phyloP scores from a whole-genome alignment of 2,888 invertebrate genomes.

The Xanthia togata region DNA sequence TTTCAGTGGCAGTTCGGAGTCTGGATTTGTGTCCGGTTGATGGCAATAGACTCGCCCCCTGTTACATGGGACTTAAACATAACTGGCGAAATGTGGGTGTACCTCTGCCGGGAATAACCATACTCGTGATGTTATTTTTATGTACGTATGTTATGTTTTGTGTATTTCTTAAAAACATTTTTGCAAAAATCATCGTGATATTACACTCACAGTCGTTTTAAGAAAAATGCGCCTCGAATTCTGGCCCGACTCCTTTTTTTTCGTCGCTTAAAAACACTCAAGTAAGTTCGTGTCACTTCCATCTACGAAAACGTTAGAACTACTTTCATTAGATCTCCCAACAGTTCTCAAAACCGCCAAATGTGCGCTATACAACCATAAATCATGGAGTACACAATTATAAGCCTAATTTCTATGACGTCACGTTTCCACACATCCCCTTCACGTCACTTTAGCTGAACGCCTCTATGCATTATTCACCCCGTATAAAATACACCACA shows the following conservation, averaged over 20 bases:
- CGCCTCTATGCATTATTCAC: constrained; percentile 57
- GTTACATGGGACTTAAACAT: too few relatives aligned
- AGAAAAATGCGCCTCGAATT: not conserved
- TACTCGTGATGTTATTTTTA: too few relatives aligned
- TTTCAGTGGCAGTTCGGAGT: too few relatives aligned
- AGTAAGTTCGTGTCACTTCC: not conserved
- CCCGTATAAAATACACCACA: constrained; percentile 54
- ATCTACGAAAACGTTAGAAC: not conserved
- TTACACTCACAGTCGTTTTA: not conserved
- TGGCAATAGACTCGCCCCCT: too few relatives aligned
- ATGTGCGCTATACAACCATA: constrained; percentile 9
- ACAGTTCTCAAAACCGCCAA: not conserved
- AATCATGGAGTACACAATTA: constrained; percentile 30
- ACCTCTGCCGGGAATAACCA: too few relatives aligned
- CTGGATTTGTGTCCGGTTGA: too few relatives aligned
- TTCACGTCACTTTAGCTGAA: constrained; percentile 36
- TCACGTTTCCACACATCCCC: constrained; percentile 37
- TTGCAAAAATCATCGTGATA: not conserved
- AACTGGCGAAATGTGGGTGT: too few relatives aligned
- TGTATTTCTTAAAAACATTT: not conserved
- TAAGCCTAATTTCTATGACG: constrained; percentile 52
- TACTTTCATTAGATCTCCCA: not conserved
- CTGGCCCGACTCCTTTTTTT: not conserved
- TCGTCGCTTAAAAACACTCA: not conserved
- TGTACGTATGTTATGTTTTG: too few relatives aligned